Evolutionary conservation across 2,113 vertebrate species (phyloP).

Genomic region (Lethenteron camtschaticum): DNA sequence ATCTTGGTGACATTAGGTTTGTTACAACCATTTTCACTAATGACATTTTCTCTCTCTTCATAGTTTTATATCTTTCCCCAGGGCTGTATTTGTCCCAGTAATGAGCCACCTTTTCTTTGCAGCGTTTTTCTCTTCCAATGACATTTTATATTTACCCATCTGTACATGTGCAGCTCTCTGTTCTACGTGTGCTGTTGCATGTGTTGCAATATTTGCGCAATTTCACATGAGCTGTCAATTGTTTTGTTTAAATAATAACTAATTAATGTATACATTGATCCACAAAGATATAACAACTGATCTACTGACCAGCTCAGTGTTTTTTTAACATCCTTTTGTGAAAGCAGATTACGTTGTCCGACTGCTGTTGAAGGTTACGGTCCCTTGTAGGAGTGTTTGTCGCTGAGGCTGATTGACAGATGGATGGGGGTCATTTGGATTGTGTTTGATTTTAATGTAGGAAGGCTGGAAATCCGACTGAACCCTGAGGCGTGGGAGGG

Average conservation of each 20-base stretch:
- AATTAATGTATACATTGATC: too few relatives aligned
- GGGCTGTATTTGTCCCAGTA: neutral
- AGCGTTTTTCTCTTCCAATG: neutral
- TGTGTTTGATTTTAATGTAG: constrained; percentile 14
- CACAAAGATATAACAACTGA: too few relatives aligned
- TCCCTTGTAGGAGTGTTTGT: neutral
- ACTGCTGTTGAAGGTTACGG: too few relatives aligned
- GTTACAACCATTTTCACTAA: constrained; percentile 3
- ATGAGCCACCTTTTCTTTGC: neutral
- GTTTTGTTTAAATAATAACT: too few relatives aligned
- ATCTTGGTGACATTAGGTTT: constrained; percentile 30
- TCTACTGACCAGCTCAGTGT: too few relatives aligned
- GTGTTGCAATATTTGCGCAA: too few relatives aligned
- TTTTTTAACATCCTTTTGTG: too few relatives aligned
- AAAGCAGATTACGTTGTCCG: too few relatives aligned
- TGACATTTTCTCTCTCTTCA: neutral
- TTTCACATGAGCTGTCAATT: too few relatives aligned
- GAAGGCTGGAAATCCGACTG: constrained; percentile 26
- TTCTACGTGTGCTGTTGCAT: too few relatives aligned
- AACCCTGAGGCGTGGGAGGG: constrained; percentile 21
- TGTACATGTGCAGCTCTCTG: too few relatives aligned
- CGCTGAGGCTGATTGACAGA: neutral
- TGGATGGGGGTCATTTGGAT: neutral
- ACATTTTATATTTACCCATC: neutral
- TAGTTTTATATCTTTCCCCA: neutral